Percentiles rank a stretch among this genome's conserved stretches.
Evolutionary conservation across 2,113 vertebrate species (phyloP).

Genomic region (Lophochroa leadbeateri): DNA sequence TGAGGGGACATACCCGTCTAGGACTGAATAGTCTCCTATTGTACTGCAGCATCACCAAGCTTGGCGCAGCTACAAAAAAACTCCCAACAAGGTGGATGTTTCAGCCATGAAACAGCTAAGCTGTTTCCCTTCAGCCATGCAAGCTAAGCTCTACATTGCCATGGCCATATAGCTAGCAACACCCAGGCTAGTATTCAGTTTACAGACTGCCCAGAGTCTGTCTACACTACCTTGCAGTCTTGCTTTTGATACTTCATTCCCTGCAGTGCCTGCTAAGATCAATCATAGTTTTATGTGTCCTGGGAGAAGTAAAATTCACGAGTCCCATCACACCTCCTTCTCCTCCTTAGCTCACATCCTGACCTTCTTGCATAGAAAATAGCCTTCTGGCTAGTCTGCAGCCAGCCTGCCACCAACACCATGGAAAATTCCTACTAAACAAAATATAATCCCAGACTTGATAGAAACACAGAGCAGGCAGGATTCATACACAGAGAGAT

Average conservation of each 20-base stretch:
- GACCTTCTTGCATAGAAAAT: background rate
- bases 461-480: background rate
- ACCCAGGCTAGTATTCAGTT: background rate
- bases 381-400: background rate
- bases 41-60: background rate
- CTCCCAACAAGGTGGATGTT: background rate
- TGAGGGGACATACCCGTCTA: no score
- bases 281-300: background rate
- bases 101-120: background rate
- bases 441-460: background rate
- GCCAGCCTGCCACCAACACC: no score
- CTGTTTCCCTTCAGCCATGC: background rate
- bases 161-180: fast-evolving
- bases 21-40: background rate
- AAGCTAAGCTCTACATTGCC: background rate
- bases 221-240: background rate
- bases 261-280: background rate
- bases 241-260: background rate
- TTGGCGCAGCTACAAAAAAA: background rate
- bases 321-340: background rate
- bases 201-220: background rate
- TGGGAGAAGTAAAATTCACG: background rate
- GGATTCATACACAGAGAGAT: background rate
- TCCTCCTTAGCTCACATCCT: background rate
- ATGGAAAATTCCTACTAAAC: constrained; percentile 23